Conservation (phyloP, 92 coral and sea anemone species). For the Blastomussa wellsi region DNA sequence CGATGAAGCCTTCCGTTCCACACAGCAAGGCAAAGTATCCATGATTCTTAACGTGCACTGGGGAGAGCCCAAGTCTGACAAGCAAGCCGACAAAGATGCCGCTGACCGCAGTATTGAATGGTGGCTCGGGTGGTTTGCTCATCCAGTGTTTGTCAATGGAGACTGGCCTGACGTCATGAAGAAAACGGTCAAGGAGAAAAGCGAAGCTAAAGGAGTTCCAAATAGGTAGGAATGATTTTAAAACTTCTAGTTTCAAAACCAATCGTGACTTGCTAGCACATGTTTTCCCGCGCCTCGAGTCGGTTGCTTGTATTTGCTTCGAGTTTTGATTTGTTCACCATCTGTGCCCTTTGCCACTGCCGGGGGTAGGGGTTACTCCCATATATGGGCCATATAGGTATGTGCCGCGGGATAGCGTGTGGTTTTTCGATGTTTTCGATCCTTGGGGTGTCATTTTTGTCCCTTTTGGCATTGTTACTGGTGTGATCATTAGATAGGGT, state of each 20-base stretch:
- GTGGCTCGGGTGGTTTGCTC: constrained; percentile 86
- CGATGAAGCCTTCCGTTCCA: constrained; percentile 73
- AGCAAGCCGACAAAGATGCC: constrained; percentile 65
- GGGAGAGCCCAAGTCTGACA: constrained; percentile 73
- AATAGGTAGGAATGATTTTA: constrained; percentile 47
- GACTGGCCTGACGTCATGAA: constrained; percentile 95
- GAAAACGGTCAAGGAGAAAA: constrained; percentile 53
- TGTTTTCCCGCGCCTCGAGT: neutral
- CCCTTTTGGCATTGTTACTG: too few relatives aligned
- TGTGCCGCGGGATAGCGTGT: too few relatives aligned
- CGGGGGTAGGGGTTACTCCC: too few relatives aligned
- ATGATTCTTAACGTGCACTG: constrained; percentile 75
- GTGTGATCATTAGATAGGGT: too few relatives aligned
- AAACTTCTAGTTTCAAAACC: neutral
- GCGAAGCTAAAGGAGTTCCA: constrained; percentile 60
- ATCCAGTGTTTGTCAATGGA: constrained; percentile 75
- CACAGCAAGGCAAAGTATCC: constrained; percentile 75
- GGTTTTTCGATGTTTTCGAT: too few relatives aligned
- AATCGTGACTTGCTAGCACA: too few relatives aligned
- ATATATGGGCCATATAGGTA: too few relatives aligned
- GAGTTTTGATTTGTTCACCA: neutral
- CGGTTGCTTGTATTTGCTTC: neutral
- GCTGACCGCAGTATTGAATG: constrained; percentile 83
- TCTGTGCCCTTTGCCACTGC: too few relatives aligned
- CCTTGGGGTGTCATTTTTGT: too few relatives aligned